These are phyloP conservation scores for Euwallacea fornicatus DNA, from an alignment of 1,140 invertebrate genomes.

Conservation along the genomic window DNA sequence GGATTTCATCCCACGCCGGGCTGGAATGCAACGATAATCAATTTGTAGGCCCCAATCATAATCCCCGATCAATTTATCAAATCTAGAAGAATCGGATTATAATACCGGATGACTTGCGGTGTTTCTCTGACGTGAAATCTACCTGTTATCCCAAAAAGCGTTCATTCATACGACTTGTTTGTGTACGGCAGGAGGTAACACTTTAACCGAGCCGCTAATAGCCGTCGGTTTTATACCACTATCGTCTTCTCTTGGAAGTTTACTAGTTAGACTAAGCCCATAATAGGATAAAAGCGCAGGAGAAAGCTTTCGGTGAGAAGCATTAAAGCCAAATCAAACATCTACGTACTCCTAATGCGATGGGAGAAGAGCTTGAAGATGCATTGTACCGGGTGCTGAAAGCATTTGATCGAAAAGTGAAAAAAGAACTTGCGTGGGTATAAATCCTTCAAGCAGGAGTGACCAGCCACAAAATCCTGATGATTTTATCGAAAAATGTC, in stretches of 20 bases:
- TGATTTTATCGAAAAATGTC: not conserved
- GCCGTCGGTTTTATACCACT: not conserved
- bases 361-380: no score
- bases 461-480: no score
- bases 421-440: no score
- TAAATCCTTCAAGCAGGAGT: no score
- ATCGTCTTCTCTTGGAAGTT: not conserved
- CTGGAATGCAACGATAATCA: constrained; percentile 17
- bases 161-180: constrained; percentile 18
- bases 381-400: no score
- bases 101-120: constrained; percentile 2
- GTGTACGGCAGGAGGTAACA: constrained; percentile 15
- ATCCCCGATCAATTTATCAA: constrained; percentile 19
- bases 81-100: constrained; percentile 6
- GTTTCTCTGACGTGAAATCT: constrained; percentile 16
- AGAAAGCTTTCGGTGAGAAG: no score
- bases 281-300: no score
- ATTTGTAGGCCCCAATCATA: constrained; percentile 9
- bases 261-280: not conserved
- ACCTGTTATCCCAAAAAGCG: constrained; percentile 21
- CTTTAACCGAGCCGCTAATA: constrained; percentile 14
- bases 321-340: no score
- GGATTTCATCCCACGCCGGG: not conserved
- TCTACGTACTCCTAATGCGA: no score
- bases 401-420: no score